Conservation (phyloP, 2,888 invertebrate species). For the Cephus spinipes region DNA sequence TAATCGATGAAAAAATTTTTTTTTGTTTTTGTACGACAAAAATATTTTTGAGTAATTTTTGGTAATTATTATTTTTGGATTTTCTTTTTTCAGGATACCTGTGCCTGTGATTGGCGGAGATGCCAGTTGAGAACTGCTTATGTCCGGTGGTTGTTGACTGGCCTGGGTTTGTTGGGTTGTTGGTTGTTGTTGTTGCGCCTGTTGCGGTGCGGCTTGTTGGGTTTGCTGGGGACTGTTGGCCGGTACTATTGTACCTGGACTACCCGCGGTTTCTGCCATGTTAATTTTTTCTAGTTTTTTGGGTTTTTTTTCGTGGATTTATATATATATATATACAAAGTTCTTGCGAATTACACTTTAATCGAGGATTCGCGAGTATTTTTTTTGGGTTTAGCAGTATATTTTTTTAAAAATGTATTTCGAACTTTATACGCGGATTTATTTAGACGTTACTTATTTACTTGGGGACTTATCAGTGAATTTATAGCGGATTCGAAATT, state of each 20-base stretch:
- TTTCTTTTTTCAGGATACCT: constrained; percentile 48
- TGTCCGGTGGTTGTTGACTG: constrained; percentile 60
- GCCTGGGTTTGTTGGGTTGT: constrained; percentile 37
- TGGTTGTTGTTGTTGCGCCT: constrained; percentile 42
- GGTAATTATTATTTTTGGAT: neutral
- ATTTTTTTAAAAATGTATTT: neutral
- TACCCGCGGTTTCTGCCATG: constrained; percentile 63
- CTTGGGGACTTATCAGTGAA: neutral
- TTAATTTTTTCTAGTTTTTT: constrained; percentile 5
- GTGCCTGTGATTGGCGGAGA: constrained; percentile 65
- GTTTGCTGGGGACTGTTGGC: constrained; percentile 57
- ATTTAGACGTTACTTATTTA: neutral
- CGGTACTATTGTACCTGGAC: constrained; percentile 50
- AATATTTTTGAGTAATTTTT: neutral
- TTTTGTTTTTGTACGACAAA: neutral
- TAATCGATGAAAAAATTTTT: neutral
- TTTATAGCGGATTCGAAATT: neutral
- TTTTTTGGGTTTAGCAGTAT: neutral
- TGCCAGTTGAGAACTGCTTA: constrained; percentile 63
- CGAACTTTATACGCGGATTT: neutral
- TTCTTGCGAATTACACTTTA: neutral
- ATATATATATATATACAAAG: neutral
- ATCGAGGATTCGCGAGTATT: neutral
- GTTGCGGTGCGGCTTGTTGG: constrained; percentile 37
- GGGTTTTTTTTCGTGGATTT: neutral